phyloP scores from a whole-genome alignment of 2,888 invertebrate genomes.

The Hypercompe scribonia region DNA sequence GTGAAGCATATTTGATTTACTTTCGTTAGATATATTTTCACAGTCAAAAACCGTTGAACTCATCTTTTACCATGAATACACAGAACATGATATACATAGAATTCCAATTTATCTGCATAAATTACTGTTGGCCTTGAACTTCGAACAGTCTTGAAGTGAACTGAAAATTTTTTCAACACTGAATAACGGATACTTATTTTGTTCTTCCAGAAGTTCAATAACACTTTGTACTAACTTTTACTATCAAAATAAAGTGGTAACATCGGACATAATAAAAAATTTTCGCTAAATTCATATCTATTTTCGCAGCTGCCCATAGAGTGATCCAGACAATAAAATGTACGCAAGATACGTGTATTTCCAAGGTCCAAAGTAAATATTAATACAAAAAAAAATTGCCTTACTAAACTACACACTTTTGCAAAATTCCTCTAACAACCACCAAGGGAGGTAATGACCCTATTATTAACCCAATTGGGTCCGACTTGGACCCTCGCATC shows the following conservation, averaged over 20 bases:
- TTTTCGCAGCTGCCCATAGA: not conserved
- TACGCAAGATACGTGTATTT: not conserved
- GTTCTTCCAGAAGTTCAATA: not conserved
- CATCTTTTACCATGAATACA: not conserved
- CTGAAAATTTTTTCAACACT: not conserved
- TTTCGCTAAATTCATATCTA: not conserved
- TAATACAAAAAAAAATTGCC: conserved; percentile 5
- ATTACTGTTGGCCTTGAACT: conserved; percentile 9
- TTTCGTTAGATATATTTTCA: not conserved
- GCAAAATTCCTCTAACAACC: conserved; percentile 15
- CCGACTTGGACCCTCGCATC: conserved; percentile 13
- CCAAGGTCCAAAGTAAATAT: conserved; percentile 13
- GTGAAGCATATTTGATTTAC: not conserved
- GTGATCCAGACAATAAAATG: not conserved
- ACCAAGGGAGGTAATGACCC: conserved; percentile 21
- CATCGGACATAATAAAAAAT: not conserved
- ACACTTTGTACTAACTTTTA: not conserved
- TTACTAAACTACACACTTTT: conserved; percentile 9
- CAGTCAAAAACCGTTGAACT: not conserved
- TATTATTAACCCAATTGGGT: conserved; percentile 22
- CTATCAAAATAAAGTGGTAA: not conserved
- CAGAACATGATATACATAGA: not conserved
- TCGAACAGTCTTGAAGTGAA: not conserved
- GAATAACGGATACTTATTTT: not conserved
- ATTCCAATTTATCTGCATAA: not conserved